These are phyloP conservation scores for Perccottus glenii DNA, from an alignment of 2,113 vertebrate species.

Conservation along the genomic window DNA sequence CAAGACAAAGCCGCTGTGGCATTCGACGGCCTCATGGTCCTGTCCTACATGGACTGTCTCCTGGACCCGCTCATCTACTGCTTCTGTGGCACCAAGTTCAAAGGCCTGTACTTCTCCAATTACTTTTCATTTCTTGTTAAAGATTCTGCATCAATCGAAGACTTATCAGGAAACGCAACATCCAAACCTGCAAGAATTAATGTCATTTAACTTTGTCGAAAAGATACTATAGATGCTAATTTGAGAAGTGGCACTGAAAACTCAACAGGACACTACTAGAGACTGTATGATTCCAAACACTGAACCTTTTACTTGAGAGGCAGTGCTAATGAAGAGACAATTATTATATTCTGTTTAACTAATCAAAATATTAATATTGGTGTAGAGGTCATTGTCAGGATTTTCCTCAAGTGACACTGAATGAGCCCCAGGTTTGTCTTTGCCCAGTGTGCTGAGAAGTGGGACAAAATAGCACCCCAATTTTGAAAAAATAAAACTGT, in stretches of 20 bases:
- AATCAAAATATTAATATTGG: background rate
- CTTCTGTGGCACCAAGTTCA: slow-evolving; percentile 82
- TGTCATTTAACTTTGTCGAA: slow-evolving; percentile 30
- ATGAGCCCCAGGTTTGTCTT: no score
- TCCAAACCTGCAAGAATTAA: background rate
- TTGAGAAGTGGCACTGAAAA: background rate
- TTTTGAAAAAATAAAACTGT: no score
- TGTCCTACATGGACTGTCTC: slow-evolving; percentile 82
- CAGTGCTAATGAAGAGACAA: background rate
- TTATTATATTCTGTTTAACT: no score
- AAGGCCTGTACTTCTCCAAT: slow-evolving; percentile 66
- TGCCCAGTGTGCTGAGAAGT: no score
- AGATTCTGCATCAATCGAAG: background rate
- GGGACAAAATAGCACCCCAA: no score
- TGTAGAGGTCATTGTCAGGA: no score
- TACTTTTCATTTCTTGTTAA: slow-evolving; percentile 69
- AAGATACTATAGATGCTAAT: background rate
- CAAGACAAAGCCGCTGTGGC: slow-evolving; percentile 56
- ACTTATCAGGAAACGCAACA: slow-evolving; percentile 11
- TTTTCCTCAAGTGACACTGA: no score
- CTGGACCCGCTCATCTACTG: slow-evolving; percentile 82
- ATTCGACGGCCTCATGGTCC: slow-evolving; percentile 78
- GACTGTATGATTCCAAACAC: no score
- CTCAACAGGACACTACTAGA: no score
- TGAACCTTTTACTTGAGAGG: background rate